Percentiles rank a stretch among this genome's conserved stretches.
Conservation (phyloP, 2,113 vertebrate species). For the Phylloscopus trochiloides region DNA sequence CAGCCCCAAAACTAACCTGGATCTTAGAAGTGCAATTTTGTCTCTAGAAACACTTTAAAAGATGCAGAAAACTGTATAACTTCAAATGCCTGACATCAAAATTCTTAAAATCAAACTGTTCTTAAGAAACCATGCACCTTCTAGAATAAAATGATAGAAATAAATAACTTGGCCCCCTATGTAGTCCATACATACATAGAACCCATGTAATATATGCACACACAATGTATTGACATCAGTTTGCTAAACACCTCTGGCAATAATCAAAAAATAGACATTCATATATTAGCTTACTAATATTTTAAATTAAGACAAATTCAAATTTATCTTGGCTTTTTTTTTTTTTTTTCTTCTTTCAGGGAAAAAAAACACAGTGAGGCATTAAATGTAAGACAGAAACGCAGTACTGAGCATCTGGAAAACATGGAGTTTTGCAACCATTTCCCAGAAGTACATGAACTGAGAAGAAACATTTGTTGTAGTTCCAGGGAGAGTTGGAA, state of each 20-base stretch:
- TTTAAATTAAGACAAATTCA: background rate
- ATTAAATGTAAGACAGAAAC: background rate
- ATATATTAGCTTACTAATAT: background rate
- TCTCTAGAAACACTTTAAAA: background rate
- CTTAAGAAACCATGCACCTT: background rate
- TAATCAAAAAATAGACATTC: background rate
- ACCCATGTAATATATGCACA: background rate
- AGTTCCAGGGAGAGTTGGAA: background rate
- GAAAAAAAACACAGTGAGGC: background rate
- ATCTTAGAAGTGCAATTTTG: background rate
- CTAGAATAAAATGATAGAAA: background rate
- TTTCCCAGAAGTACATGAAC: slow-evolving; percentile 19
- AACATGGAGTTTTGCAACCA: slow-evolving; percentile 9
- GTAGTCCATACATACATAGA: background rate
- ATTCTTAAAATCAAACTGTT: background rate
- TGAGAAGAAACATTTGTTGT: slow-evolving; percentile 33
- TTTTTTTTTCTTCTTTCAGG: background rate
- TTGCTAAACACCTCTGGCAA: background rate
- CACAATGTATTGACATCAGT: background rate
- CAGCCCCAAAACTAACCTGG: background rate
- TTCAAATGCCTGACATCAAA: background rate
- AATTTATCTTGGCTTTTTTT: background rate
- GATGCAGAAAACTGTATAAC: background rate
- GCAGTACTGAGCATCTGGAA: background rate
- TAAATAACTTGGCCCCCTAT: background rate